These are phyloP conservation scores for Drosophila saltans DNA, from an alignment of 1,140 invertebrate genomes.

Conservation along the genomic window DNA sequence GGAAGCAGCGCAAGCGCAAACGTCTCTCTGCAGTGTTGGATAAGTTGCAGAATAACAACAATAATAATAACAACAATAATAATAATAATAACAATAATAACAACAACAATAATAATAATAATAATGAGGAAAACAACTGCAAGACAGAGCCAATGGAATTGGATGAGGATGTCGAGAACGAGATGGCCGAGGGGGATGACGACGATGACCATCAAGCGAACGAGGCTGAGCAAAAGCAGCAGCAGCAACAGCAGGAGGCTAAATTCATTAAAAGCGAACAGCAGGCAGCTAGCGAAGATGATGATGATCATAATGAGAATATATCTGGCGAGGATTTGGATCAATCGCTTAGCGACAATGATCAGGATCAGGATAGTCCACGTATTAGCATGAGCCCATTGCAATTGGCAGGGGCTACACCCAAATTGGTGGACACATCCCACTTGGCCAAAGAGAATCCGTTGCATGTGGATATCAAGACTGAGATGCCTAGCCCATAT, in stretches of 20 bases:
- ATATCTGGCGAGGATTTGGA: constrained; percentile 72
- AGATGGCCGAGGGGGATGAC: constrained; percentile 39
- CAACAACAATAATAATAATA: background rate
- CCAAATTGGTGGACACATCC: constrained; percentile 63
- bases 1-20: constrained; percentile 88
- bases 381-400: constrained; percentile 79
- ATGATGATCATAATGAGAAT: constrained; percentile 60
- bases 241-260: constrained; percentile 47
- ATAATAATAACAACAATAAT: constrained; percentile 60
- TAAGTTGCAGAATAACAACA: constrained; percentile 85
- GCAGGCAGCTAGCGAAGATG: constrained; percentile 62
- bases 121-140: constrained; percentile 45
- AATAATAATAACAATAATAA: constrained; percentile 55
- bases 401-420: constrained; percentile 40
- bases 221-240: constrained; percentile 43
- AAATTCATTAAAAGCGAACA: constrained; percentile 69
- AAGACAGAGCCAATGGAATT: constrained; percentile 80
- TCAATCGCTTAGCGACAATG: constrained; percentile 65
- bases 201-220: constrained; percentile 45
- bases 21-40: constrained; percentile 90
- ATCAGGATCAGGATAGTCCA: constrained; percentile 65
- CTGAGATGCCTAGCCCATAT: constrained; percentile 84
- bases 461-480: constrained; percentile 84
- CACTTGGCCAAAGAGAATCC: constrained; percentile 82
- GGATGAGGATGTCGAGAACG: constrained; percentile 57